Base-by-base conservation (phyloP, 2,113 vertebrate species). In the Ptyas mucosa region DNA sequence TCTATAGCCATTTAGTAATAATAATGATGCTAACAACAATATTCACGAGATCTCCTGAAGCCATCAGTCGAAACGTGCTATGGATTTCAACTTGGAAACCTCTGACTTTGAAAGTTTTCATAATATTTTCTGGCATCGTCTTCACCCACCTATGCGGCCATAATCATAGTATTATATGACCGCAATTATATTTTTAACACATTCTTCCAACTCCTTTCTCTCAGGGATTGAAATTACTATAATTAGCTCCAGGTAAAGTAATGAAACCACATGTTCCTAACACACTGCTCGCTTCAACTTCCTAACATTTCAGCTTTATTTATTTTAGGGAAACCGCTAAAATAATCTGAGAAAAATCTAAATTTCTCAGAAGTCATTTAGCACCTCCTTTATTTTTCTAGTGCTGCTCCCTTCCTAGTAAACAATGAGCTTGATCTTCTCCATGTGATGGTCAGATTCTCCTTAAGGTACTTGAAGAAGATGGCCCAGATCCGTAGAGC, bases 21-120 rank as follows among this genome's bases (percentile, higher is more conserved):
- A 39, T 96, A 69, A 69, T 49, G 46, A 49, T 6, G 2, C 14
- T 39, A 81, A 81, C 34, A 21, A 81, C 8, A 43, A 51, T 94
- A 95, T 96, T 97, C 95, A 95, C 94, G 93, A 94, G 87, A 95
- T 89, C 95, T 96, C 93, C 95, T 97, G 96, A 96, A 97, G 93
- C 90, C 5, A 88, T 94, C 94, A 94, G 10, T 96, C 96, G 95
- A 97, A 97, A 95, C 75, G 90, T 75, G 90, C 49, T 91, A 57
- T 89, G 89, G 96, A 95, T 96, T 94, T 89, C 93, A 55, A 95
- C 85, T 94, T 95, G 94, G 96, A 95, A 95, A 90, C 0, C 87
- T 81, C 39, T 89, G 52, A 91, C 90, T 90, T 90, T 89, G 49
- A 94, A 90, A 23, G 49, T 89, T 61, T 87, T 94, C 92, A 93